phyloP scores from a whole-genome alignment of 2,797 vertebrate genomes.

The Sebastes iracundus region DNA sequence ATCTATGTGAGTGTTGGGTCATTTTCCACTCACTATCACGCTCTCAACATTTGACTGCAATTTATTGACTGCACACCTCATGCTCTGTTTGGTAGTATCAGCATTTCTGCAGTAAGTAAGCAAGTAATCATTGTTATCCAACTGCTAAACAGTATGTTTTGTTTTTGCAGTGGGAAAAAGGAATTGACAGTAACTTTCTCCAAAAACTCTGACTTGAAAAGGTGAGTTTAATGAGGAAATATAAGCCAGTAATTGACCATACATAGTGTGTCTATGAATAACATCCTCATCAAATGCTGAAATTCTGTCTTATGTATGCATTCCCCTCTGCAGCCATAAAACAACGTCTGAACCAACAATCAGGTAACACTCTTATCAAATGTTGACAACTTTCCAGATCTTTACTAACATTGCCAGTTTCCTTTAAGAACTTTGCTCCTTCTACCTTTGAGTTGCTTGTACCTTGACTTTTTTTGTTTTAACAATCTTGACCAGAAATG shows the following conservation, averaged over 20 bases:
- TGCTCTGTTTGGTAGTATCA: background rate
- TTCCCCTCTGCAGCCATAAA: slow-evolving; percentile 36
- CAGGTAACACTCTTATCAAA: slow-evolving; percentile 48
- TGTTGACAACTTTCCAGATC: background rate
- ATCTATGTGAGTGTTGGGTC: background rate
- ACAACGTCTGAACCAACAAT: slow-evolving; percentile 18
- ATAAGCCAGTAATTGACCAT: background rate
- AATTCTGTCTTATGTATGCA: background rate
- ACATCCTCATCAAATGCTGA: background rate
- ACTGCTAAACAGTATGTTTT: background rate
- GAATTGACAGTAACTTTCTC: slow-evolving; percentile 68
- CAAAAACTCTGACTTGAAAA: slow-evolving; percentile 30
- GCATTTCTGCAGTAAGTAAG: background rate
- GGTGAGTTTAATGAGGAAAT: slow-evolving; percentile 53
- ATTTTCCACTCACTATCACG: background rate
- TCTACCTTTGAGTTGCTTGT: background rate
- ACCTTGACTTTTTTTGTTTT: background rate
- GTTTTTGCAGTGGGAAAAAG: slow-evolving; percentile 64
- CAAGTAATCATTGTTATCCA: background rate
- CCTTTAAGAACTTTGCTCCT: slow-evolving; percentile 19
- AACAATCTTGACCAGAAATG: background rate
- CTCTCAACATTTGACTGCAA: background rate
- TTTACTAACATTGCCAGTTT: background rate
- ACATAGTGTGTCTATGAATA: background rate
- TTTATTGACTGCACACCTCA: background rate